Percentiles rank a stretch among this genome's conserved stretches.
These are phyloP conservation scores for Styela clava DNA, from an alignment of 23 tunicate species.

Conservation along the genomic window DNA sequence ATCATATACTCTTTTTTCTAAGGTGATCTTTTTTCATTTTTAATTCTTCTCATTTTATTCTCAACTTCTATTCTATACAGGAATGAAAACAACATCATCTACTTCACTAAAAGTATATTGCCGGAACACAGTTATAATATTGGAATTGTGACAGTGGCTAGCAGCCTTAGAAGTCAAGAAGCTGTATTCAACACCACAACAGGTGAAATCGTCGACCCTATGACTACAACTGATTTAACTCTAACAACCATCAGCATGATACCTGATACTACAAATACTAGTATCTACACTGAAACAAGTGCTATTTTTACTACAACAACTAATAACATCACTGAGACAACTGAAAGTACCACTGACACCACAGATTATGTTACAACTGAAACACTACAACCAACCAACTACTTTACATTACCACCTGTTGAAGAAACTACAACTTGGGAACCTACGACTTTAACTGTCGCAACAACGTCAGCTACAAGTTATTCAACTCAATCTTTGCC, in stretches of 20 bases:
- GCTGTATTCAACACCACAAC: constrained; percentile 19
- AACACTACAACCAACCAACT: no score
- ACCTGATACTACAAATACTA: not conserved
- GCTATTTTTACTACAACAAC: no score
- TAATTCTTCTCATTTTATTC: not conserved
- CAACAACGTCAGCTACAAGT: no score
- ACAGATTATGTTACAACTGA: not conserved
- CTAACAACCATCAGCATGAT: not conserved
- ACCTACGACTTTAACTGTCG: no score
- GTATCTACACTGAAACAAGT: not conserved
- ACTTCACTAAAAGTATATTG: not conserved
- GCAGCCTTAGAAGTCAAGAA: not conserved
- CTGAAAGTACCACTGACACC: not conserved
- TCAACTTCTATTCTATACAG: not conserved
- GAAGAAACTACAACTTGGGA: not conserved
- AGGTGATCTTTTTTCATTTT: no score
- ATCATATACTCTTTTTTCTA: no score
- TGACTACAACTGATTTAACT: not conserved
- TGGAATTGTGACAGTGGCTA: constrained; percentile 1
- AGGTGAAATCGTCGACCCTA: not conserved
- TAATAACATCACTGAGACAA: no score
- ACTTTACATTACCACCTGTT: not conserved
- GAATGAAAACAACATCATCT: not conserved
- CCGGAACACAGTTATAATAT: not conserved
- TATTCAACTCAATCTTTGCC: no score